Percentiles rank a stretch among this genome's conserved stretches.
Evolutionary conservation across 2,113 vertebrate species (phyloP).

Genomic region (Cnemophilus loriae): DNA sequence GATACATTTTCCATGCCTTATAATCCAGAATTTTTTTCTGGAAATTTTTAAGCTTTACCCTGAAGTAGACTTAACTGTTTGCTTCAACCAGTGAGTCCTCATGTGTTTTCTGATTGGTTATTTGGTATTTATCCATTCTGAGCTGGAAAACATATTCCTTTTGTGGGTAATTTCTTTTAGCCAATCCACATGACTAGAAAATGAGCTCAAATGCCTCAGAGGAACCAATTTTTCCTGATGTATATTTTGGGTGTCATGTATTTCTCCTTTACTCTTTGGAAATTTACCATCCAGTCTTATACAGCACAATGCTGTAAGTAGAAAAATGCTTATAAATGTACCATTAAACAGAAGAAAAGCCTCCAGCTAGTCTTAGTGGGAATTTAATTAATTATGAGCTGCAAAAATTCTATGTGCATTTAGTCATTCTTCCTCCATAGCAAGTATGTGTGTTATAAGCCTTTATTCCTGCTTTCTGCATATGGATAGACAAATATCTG

Average conservation of each 20-base stretch:
- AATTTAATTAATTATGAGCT: slow-evolving; percentile 38
- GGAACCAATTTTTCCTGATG: not conserved
- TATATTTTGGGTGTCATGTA: not conserved
- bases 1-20: not conserved
- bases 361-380: slow-evolving; percentile 23
- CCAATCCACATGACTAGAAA: not conserved
- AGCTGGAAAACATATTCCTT: not conserved
- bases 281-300: not conserved
- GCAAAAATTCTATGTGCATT: not conserved
- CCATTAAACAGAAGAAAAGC: slow-evolving; percentile 30
- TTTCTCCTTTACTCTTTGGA: not conserved
- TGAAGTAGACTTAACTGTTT: not conserved
- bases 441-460: not conserved
- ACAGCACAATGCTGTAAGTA: not conserved
- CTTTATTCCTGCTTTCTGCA: not conserved
- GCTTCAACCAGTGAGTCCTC: not conserved
- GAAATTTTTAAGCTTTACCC: not conserved
- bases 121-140: not conserved
- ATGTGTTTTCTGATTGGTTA: not conserved
- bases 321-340: not conserved
- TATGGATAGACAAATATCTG: not conserved
- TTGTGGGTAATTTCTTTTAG: not conserved
- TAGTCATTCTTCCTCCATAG: not conserved
- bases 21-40: not conserved
- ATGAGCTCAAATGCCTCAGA: slow-evolving; percentile 16